Percentiles rank a stretch among this genome's conserved stretches.
These are phyloP conservation scores for Hecatera dysodea DNA, from an alignment of 2,888 invertebrate species.

Conservation along the genomic window DNA sequence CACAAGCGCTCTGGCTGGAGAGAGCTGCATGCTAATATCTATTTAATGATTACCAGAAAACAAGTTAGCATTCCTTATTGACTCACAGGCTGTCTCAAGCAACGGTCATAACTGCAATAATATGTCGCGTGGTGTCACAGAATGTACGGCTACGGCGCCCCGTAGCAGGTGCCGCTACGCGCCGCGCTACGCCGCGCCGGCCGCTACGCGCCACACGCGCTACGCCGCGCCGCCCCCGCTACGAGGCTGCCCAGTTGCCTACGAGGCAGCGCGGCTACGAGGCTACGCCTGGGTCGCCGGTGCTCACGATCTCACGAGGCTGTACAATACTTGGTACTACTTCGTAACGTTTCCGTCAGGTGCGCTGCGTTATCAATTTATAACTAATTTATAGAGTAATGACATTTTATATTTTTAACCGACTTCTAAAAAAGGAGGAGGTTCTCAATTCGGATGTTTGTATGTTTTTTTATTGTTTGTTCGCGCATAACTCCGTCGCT, in stretches of 20 bases:
- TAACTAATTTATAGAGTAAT: too few relatives aligned
- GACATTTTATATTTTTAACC: too few relatives aligned
- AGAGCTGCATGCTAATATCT: too few relatives aligned
- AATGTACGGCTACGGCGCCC: constrained; percentile 15
- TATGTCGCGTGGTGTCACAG: constrained; percentile 1
- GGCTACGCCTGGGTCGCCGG: not conserved
- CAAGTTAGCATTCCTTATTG: not conserved
- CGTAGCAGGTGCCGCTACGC: constrained; percentile 32
- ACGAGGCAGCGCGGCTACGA: constrained; percentile 7
- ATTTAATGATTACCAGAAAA: not conserved
- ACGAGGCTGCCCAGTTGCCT: constrained; percentile 6
- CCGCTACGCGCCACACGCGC: constrained; percentile 23
- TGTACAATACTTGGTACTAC: too few relatives aligned
- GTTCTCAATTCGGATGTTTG: too few relatives aligned
- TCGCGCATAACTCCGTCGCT: too few relatives aligned
- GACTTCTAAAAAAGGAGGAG: too few relatives aligned
- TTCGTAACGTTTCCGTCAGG: not conserved
- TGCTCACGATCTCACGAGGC: not conserved
- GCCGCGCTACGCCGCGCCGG: not conserved
- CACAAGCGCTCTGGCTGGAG: too few relatives aligned
- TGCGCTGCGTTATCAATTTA: not conserved
- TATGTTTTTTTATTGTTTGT: too few relatives aligned
- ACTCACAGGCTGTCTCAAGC: not conserved
- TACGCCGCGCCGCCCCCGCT: not conserved
- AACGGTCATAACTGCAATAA: not conserved